These are phyloP conservation scores for Phyllotreta striolata DNA, from an alignment of 2,888 invertebrate species.

Conservation along the genomic window DNA sequence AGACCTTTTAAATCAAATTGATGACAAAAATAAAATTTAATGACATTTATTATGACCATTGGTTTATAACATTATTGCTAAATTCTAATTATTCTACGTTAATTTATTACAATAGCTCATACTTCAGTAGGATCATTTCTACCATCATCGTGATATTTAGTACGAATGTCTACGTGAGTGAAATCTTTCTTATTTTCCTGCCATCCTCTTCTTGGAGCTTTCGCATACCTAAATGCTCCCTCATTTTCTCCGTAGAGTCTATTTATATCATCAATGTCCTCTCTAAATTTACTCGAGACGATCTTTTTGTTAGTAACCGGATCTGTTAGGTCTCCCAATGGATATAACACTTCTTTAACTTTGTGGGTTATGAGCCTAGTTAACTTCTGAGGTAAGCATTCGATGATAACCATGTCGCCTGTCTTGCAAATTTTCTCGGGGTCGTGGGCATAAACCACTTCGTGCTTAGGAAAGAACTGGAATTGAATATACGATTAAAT, in stretches of 20 bases:
- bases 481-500: slow-evolving; percentile 49
- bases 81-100: not conserved
- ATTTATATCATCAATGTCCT: slow-evolving; percentile 73
- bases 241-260: slow-evolving; percentile 75
- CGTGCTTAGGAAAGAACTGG: slow-evolving; percentile 81
- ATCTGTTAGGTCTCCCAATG: slow-evolving; percentile 85
- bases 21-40: no score
- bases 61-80: not conserved
- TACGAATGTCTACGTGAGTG: slow-evolving; percentile 77
- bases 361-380: slow-evolving; percentile 81
- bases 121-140: slow-evolving; percentile 77
- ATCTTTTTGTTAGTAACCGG: slow-evolving; percentile 85
- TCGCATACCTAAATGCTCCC: slow-evolving; percentile 76
- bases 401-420: slow-evolving; percentile 83
- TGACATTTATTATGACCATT: no score
- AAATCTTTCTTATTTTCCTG: slow-evolving; percentile 85
- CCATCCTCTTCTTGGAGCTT: slow-evolving; percentile 82
- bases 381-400: slow-evolving; percentile 74
- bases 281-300: slow-evolving; percentile 76
- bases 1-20: no score
- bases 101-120: slow-evolving; percentile 53
- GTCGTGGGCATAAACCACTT: slow-evolving; percentile 80
- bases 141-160: slow-evolving; percentile 81
- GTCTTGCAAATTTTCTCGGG: slow-evolving; percentile 79
- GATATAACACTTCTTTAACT: slow-evolving; percentile 81